Conservation (phyloP, 2,113 vertebrate species). For the rabbit (Oryctolagus cuniculus) region mOryCun1.1 NC_091450.1:6700001-6700500, state of each 20-base stretch:
- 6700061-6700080: not conserved
- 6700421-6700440: constrained; percentile 17
- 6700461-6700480: constrained; percentile 47
- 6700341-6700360: constrained; percentile 36
- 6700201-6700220: constrained; percentile 11
- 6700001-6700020: constrained; percentile 22
- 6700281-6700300: constrained; percentile 37
- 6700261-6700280: constrained; percentile 50
- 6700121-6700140: constrained; percentile 27
- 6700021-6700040: not conserved
- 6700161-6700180: constrained; percentile 21
- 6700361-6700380: no score
- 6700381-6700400: not conserved
- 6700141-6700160: not conserved
- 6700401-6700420: not conserved
- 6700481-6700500: constrained; percentile 57
- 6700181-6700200: not conserved
- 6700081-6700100: not conserved
- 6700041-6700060: constrained; percentile 29
- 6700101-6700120: not conserved
- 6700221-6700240: constrained; percentile 10
- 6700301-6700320: not conserved
- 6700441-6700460: constrained; percentile 34
- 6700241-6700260: not conserved
- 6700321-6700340: not conserved